These are phyloP conservation scores for Ischnus inquisitorius DNA, from an alignment of 2,888 invertebrate species.

Conservation along the genomic window DNA sequence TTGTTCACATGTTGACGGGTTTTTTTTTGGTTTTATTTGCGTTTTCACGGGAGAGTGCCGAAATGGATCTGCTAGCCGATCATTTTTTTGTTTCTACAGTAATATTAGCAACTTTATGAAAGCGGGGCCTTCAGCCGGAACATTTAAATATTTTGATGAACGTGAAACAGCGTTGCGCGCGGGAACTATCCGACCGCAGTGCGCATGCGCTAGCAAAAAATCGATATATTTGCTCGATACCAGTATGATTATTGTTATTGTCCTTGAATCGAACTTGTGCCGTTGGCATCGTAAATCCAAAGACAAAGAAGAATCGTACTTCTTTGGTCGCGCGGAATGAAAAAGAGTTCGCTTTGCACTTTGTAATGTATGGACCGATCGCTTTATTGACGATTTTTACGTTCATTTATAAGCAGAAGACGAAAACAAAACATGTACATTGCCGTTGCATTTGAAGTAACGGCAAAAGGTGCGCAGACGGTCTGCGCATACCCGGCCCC, in stretches of 20 bases:
- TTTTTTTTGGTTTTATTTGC: neutral
- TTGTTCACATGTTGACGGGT: slow-evolving; percentile 7
- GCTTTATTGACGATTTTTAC: no score
- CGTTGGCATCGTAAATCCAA: no score
- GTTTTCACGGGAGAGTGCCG: neutral
- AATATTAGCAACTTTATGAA: neutral
- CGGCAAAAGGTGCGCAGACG: no score
- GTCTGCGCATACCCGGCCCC: no score
- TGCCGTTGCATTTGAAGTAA: no score
- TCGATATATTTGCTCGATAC: neutral
- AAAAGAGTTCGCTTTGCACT: neutral
- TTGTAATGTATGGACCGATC: no score
- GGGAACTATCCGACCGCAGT: neutral
- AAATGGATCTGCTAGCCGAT: neutral
- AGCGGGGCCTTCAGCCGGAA: neutral
- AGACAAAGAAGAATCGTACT: no score
- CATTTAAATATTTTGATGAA: neutral
- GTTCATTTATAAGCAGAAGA: no score
- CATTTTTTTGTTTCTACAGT: neutral
- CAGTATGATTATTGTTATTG: no score
- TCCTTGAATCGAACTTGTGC: no score
- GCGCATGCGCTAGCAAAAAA: no score
- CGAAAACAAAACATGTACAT: no score
- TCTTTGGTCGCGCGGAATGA: neutral
- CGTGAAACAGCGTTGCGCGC: neutral